Evolutionary conservation across 2,797 vertebrate species (phyloP).

Genomic region (Epinephelus awoara): DNA sequence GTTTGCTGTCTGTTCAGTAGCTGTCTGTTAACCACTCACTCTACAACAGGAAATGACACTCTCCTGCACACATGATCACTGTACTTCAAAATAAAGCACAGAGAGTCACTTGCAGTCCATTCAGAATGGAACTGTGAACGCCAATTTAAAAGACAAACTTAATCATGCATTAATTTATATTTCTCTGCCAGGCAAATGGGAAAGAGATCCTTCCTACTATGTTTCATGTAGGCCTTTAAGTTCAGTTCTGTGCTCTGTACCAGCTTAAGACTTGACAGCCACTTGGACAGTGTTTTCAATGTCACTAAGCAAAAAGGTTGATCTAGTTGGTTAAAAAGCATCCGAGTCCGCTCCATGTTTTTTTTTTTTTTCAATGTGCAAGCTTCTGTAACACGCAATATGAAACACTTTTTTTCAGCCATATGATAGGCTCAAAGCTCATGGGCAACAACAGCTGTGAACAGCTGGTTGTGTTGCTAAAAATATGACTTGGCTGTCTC

Average conservation of each 20-base stretch:
- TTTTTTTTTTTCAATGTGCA: neutral
- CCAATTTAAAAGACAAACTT: neutral
- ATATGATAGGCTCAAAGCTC: constrained; percentile 26
- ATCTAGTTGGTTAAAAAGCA: constrained; percentile 1
- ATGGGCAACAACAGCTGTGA: constrained; percentile 39
- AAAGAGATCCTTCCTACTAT: neutral
- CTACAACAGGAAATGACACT: no score
- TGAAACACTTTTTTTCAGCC: constrained; percentile 35
- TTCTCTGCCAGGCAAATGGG: neutral
- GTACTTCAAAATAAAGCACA: no score
- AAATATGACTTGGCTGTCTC: constrained; percentile 39
- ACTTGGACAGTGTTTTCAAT: neutral
- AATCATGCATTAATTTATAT: constrained; percentile 8
- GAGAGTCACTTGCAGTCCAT: no score
- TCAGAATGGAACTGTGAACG: no score
- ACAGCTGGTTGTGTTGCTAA: constrained; percentile 55
- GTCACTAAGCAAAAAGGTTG: neutral
- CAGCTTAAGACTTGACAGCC: neutral
- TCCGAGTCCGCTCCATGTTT: neutral
- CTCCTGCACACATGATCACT: no score
- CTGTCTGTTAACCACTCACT: no score
- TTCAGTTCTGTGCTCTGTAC: neutral
- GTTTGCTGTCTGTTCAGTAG: no score
- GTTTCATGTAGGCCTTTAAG: constrained; percentile 19
- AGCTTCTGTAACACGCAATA: constrained; percentile 6